phyloP scores from a whole-genome alignment of 2,797 vertebrate genomes.

The Zenarchopterus dispar region DNA sequence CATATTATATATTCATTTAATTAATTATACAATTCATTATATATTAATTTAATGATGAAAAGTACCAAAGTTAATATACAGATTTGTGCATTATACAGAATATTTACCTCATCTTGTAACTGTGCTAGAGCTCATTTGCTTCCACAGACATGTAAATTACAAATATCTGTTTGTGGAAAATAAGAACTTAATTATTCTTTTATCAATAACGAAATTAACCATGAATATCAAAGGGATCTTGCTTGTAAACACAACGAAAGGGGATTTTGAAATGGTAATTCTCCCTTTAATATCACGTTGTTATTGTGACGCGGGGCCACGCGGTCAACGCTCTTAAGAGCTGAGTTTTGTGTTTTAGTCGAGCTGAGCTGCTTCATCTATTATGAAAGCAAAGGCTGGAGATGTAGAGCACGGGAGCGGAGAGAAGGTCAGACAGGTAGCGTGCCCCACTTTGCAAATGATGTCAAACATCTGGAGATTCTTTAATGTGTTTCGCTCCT shows the following conservation, averaged over 20 bases:
- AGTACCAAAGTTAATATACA: no score
- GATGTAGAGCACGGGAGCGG: background rate
- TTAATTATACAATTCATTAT: no score
- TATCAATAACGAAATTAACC: background rate
- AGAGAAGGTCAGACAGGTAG: background rate
- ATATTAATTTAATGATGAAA: no score
- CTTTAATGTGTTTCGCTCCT: constrained; percentile 8
- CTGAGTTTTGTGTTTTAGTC: background rate
- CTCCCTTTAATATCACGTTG: background rate
- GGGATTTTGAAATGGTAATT: constrained; percentile 14
- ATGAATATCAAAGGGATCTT: constrained; percentile 20
- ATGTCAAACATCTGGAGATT: background rate
- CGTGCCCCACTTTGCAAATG: constrained; percentile 27
- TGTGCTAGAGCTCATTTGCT: no score
- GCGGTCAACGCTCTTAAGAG: no score
- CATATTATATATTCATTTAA: no score
- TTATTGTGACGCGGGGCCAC: background rate
- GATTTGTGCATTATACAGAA: no score
- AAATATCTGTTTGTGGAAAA: background rate
- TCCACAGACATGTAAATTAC: no score
- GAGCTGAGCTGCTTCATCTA: background rate
- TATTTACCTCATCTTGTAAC: no score
- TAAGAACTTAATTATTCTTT: background rate
- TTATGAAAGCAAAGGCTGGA: background rate
- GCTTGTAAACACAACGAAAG: constrained; percentile 7